Evolutionary conservation across 1,140 invertebrate species (phyloP).

Genomic region (Hylyphantes graminicola): DNA sequence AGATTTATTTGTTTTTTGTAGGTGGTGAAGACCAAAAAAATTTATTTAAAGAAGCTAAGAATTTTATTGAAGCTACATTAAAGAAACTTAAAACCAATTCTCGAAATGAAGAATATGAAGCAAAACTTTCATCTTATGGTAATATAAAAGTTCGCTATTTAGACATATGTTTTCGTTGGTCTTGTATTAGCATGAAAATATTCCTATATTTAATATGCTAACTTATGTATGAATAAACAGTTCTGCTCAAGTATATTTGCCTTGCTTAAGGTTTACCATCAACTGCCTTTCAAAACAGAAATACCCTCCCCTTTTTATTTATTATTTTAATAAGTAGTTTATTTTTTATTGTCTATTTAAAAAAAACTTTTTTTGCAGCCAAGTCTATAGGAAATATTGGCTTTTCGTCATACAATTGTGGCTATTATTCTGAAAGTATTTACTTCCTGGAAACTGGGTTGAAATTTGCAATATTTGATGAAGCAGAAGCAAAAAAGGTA

Average conservation of each 20-base stretch:
- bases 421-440: slow-evolving; percentile 22
- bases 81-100: neutral
- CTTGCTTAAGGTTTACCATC: neutral
- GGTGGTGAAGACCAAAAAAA: neutral
- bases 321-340: neutral
- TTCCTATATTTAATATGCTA: neutral
- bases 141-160: neutral
- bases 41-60: neutral
- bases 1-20: neutral
- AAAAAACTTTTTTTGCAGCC: neutral
- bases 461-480: neutral
- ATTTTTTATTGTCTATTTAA: neutral
- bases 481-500: neutral
- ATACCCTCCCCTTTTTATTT: too few relatives aligned
- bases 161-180: neutral
- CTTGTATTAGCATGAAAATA: neutral
- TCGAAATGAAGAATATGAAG: neutral
- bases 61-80: neutral
- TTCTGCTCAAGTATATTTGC: neutral
- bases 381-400: neutral
- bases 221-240: neutral
- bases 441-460: slow-evolving; percentile 4
- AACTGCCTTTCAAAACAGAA: neutral
- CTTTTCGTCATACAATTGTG: neutral
- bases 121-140: neutral